These are phyloP conservation scores for Dascyllus trimaculatus DNA, from an alignment of 2,113 vertebrate genomes.

Conservation along the genomic window DNA sequence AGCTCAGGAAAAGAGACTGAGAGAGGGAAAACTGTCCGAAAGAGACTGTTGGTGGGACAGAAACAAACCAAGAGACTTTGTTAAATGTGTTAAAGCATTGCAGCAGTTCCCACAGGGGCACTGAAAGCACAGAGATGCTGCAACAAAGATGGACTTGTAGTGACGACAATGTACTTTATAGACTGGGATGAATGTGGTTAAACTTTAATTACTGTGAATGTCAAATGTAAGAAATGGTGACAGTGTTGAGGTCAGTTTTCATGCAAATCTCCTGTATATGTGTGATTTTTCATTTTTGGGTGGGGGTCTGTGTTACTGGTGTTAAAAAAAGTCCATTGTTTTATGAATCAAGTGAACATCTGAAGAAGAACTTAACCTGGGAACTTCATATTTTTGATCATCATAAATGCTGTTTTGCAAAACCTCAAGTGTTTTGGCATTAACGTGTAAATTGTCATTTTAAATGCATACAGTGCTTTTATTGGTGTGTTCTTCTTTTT, in stretches of 20 bases:
- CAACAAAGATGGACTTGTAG: background rate
- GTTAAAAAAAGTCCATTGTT: constrained; percentile 26
- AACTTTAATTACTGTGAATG: constrained; percentile 19
- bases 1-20: background rate
- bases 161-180: background rate
- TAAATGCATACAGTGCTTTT: background rate
- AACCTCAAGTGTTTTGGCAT: background rate
- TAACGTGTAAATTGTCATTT: background rate
- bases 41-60: background rate
- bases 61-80: constrained; percentile 12
- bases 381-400: background rate
- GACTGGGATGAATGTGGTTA: constrained; percentile 9
- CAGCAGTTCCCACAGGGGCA: background rate
- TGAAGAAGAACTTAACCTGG: background rate
- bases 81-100: constrained; percentile 6
- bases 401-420: constrained; percentile 2
- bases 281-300: background rate
- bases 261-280: background rate
- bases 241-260: constrained; percentile 1
- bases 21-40: background rate
- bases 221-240: background rate
- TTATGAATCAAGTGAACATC: constrained; percentile 23
- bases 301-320: constrained; percentile 17
- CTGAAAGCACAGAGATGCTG: background rate
- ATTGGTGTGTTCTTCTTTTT: background rate